phyloP scores from a whole-genome alignment of 2,888 invertebrate genomes.

The Drepana falcataria region DNA sequence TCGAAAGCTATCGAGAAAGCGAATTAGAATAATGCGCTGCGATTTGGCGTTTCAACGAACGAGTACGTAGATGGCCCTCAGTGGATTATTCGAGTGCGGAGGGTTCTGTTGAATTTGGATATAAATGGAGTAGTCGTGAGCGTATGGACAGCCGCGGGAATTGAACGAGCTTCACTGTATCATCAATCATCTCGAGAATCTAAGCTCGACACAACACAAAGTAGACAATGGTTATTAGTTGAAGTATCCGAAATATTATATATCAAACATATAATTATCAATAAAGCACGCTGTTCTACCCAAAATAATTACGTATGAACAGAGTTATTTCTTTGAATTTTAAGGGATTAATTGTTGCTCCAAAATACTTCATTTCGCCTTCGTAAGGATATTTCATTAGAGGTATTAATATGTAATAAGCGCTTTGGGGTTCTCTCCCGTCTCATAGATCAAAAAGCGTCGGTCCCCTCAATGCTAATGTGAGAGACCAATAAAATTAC shows the following conservation, averaged over 20 bases:
- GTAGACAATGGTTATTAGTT: too few species aligned
- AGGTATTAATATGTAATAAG: slow-evolving; percentile 50
- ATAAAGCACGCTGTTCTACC: too few species aligned
- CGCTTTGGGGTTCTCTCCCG: slow-evolving; percentile 22
- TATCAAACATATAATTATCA: too few species aligned
- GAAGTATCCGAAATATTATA: too few species aligned
- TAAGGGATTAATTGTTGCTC: neutral
- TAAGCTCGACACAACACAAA: slow-evolving; percentile 15
- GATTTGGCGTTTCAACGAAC: slow-evolving; percentile 77
- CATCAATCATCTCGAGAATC: slow-evolving; percentile 26
- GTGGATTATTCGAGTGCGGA: slow-evolving; percentile 69
- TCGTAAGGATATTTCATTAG: slow-evolving; percentile 43
- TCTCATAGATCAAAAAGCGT: slow-evolving; percentile 54
- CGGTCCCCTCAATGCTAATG: slow-evolving; percentile 61
- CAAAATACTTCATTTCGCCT: slow-evolving; percentile 22
- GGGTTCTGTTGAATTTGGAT: slow-evolving; percentile 64
- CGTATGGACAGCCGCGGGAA: slow-evolving; percentile 37
- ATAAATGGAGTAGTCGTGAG: slow-evolving; percentile 68
- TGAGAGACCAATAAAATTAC: slow-evolving; percentile 65
- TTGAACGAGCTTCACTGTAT: slow-evolving; percentile 24
- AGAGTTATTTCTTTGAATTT: too few species aligned
- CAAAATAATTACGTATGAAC: too few species aligned
- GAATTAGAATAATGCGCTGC: slow-evolving; percentile 77
- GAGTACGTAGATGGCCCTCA: slow-evolving; percentile 66
- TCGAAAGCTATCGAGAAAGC: slow-evolving; percentile 72